phyloP scores from a whole-genome alignment of 23 tunicate species.

The Botrylloides violaceus region DNA sequence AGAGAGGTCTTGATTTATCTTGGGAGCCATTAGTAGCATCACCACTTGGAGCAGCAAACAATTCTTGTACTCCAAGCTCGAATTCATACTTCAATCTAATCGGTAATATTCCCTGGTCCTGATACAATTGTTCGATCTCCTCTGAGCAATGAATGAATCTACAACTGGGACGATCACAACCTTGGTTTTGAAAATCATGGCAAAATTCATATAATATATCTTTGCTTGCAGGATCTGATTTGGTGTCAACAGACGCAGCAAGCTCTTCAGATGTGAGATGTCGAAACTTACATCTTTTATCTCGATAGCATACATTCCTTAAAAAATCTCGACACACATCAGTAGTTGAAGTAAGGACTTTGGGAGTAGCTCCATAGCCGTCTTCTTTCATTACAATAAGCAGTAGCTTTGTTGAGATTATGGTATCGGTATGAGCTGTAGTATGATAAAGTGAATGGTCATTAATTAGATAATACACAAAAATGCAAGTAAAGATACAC shows the following conservation, averaged over 20 bases:
- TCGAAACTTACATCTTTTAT: conserved; percentile 80
- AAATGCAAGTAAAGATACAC: no score
- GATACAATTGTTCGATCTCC: conserved; percentile 67
- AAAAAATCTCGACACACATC: conserved; percentile 73
- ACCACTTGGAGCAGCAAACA: conserved; percentile 23
- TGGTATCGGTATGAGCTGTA: no score
- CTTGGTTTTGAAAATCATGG: conserved; percentile 94
- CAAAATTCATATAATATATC: conserved; percentile 87
- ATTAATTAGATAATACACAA: neutral
- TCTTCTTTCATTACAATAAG: conserved; percentile 16
- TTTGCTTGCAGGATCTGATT: conserved; percentile 34
- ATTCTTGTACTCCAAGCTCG: conserved; percentile 86
- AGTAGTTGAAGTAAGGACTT: neutral
- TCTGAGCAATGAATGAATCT: conserved; percentile 84
- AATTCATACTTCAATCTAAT: conserved; percentile 78
- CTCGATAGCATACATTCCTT: conserved; percentile 84
- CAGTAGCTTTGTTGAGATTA: no score
- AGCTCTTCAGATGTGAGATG: conserved; percentile 87
- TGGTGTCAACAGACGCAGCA: conserved; percentile 44
- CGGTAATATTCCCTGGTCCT: conserved; percentile 43
- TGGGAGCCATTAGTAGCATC: neutral
- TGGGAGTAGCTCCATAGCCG: neutral
- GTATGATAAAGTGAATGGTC: neutral
- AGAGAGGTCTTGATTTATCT: conserved; percentile 51
- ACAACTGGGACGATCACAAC: conserved; percentile 92